These are phyloP conservation scores for Phyllostomus hastatus DNA, from an alignment of 2,113 vertebrate species.

Conservation along the genomic window DNA sequence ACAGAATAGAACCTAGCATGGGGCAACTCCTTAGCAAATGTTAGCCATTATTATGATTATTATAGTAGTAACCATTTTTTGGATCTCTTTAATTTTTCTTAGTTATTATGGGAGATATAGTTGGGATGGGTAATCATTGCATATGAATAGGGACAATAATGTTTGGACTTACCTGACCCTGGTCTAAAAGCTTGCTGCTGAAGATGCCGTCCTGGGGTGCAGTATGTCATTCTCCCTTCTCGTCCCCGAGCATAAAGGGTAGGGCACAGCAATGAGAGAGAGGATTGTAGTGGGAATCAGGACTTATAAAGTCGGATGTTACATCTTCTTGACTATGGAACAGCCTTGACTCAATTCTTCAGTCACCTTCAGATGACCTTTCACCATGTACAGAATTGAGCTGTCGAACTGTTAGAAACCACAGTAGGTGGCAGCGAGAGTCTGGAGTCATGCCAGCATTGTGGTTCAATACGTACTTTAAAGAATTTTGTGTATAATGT, in stretches of 20 bases:
- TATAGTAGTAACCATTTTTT: neutral
- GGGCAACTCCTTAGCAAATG: neutral
- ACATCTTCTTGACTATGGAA: neutral
- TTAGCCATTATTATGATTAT: neutral
- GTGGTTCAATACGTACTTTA: neutral
- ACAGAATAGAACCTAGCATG: neutral
- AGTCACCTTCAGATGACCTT: neutral
- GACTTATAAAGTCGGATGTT: neutral
- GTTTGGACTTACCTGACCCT: neutral
- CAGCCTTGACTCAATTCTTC: neutral
- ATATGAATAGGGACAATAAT: neutral
- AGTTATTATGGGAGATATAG: neutral
- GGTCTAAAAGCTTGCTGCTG: neutral
- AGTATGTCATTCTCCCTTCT: neutral
- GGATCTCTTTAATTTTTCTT: neutral
- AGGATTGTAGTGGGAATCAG: neutral
- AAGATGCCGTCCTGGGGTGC: neutral
- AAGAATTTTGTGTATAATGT: neutral
- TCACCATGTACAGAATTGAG: neutral
- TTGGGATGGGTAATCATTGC: neutral
- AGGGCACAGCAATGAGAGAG: neutral
- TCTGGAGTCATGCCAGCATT: neutral
- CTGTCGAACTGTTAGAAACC: neutral
- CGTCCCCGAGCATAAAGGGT: neutral
- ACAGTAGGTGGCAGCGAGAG: neutral